Evolutionary conservation across 1,140 invertebrate species (phyloP).

Genomic region (Episyrphus balteatus): DNA sequence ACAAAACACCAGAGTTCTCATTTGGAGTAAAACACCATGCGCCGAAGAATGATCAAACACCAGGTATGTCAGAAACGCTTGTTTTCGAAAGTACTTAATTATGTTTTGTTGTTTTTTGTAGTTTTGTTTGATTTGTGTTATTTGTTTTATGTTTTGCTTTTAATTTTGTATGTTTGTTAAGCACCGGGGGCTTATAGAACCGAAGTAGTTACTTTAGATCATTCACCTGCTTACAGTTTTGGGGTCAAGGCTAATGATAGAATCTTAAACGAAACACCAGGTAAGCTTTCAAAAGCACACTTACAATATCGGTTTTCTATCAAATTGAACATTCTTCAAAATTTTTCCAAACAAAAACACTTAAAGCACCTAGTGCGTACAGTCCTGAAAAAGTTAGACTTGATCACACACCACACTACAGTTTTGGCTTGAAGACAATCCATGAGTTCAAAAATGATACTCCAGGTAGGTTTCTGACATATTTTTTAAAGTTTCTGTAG

Average conservation of each 20-base stretch:
- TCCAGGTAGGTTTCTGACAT: conserved; percentile 48
- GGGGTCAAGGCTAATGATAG: conserved; percentile 41
- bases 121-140: conserved; percentile 2
- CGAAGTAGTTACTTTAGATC: conserved; percentile 49
- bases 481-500: conserved; percentile 42
- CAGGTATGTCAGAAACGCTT: conserved; percentile 39
- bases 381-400: conserved; percentile 47
- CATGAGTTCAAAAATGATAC: conserved; percentile 52
- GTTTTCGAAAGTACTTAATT: conserved; percentile 36
- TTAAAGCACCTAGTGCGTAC: conserved; percentile 35
- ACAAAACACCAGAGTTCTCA: conserved; percentile 47
- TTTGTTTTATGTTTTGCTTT: conserved; percentile 8
- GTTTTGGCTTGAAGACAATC: conserved; percentile 41
- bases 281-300: conserved; percentile 9
- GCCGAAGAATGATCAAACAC: conserved; percentile 55
- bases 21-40: conserved; percentile 53
- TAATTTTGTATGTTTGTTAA: conserved; percentile 40
- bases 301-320: not conserved
- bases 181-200: conserved; percentile 49
- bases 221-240: conserved; percentile 50
- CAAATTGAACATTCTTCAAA: not conserved
- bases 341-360: conserved; percentile 25
- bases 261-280: conserved; percentile 32
- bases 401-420: conserved; percentile 42
- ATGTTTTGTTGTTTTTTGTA: conserved; percentile 2